phyloP scores from a whole-genome alignment of 2,888 invertebrate genomes.

The Athalia rosae region DNA sequence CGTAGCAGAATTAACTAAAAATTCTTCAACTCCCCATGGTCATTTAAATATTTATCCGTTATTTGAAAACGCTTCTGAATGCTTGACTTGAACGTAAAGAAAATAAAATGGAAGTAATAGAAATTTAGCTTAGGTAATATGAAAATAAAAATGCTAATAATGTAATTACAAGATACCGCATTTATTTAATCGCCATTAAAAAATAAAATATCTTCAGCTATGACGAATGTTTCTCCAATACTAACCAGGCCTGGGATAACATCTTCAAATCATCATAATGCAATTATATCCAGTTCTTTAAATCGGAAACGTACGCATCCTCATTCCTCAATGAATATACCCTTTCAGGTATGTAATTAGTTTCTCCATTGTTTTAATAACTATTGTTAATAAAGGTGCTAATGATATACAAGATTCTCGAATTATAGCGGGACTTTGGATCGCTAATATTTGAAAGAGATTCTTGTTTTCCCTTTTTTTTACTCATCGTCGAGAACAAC shows the following conservation, averaged over 20 bases:
- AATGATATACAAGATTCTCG: not conserved
- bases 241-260: slow-evolving; percentile 72
- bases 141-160: slow-evolving; percentile 8
- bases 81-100: not conserved
- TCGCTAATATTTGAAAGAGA: not conserved
- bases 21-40: slow-evolving; percentile 6
- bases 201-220: slow-evolving; percentile 55
- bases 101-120: not conserved
- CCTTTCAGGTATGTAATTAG: slow-evolving; percentile 75
- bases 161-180: slow-evolving; percentile 23
- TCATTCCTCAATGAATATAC: slow-evolving; percentile 76
- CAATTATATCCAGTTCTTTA: slow-evolving; percentile 67
- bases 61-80: slow-evolving; percentile 20
- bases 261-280: slow-evolving; percentile 71
- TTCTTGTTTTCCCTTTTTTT: not conserved
- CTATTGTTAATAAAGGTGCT: slow-evolving; percentile 9
- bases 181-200: slow-evolving; percentile 41
- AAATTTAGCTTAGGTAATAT: slow-evolving; percentile 11
- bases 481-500: not conserved
- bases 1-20: slow-evolving; percentile 22
- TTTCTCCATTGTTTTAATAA: slow-evolving; percentile 33
- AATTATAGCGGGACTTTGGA: not conserved
- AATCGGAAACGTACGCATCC: slow-evolving; percentile 77
- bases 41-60: slow-evolving; percentile 21
- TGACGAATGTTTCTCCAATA: slow-evolving; percentile 74